Percentiles rank a stretch among this genome's conserved stretches.
Evolutionary conservation across 1,140 invertebrate species (phyloP).

Genomic region (Platyscapa corneri): DNA sequence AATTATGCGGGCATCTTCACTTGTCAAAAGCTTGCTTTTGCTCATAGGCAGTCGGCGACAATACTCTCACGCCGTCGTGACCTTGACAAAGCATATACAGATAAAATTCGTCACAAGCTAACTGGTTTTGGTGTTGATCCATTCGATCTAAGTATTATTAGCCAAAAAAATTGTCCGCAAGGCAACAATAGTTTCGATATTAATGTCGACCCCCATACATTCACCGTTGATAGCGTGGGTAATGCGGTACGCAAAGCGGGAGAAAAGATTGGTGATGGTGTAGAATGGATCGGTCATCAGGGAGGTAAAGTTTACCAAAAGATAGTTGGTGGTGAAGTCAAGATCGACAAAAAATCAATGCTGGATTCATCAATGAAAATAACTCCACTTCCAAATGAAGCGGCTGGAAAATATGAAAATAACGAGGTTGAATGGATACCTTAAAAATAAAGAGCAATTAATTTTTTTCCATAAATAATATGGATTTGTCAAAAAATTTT

Average conservation of each 20-base stretch:
- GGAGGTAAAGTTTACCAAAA: conserved; percentile 77
- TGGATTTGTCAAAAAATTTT: neutral
- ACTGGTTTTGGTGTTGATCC: conserved; percentile 80
- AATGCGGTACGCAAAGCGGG: conserved; percentile 82
- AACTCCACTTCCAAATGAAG: conserved; percentile 29
- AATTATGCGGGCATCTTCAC: conserved; percentile 86
- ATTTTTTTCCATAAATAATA: neutral
- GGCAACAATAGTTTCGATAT: conserved; percentile 80
- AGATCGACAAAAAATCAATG: conserved; percentile 27
- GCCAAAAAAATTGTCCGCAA: conserved; percentile 79
- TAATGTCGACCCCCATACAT: conserved; percentile 83
- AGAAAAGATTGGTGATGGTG: conserved; percentile 80
- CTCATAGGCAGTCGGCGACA: conserved; percentile 84
- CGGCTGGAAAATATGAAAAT: conserved; percentile 61
- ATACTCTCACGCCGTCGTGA: conserved; percentile 83
- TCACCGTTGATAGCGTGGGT: conserved; percentile 82
- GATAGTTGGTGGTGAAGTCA: conserved; percentile 63
- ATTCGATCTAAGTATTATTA: conserved; percentile 83
- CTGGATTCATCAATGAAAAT: neutral
- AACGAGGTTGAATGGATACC: conserved; percentile 73
- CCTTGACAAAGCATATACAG: conserved; percentile 80
- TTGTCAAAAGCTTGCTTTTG: conserved; percentile 84
- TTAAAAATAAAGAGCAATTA: conserved; percentile 47
- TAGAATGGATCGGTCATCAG: conserved; percentile 75
- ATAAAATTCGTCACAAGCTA: conserved; percentile 80